A percentile compares a stretch with the other conserved stretches of the same genome.
These are phyloP conservation scores for Chelonus insularis DNA, from an alignment of 1,140 invertebrate species.

Conservation along the genomic window DNA sequence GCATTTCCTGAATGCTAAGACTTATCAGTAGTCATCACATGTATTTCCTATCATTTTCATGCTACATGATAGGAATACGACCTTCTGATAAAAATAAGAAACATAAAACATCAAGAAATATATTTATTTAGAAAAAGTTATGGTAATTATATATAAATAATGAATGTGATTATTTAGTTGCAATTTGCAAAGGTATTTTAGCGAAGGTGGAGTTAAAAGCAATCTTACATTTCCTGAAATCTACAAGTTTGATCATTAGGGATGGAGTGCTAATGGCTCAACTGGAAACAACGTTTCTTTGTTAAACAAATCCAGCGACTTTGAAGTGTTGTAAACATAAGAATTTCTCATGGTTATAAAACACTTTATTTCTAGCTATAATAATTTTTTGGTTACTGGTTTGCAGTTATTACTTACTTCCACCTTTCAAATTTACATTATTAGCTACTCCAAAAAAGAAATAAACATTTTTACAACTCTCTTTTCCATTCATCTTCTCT, in stretches of 20 bases:
- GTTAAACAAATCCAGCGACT: background rate
- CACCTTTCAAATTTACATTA: too few relatives aligned
- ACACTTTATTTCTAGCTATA: too few relatives aligned
- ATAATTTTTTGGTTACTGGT: constrained; percentile 1
- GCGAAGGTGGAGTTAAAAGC: background rate
- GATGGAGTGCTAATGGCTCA: constrained; percentile 1
- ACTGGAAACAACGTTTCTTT: background rate
- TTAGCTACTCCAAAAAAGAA: too few relatives aligned
- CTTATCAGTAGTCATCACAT: background rate
- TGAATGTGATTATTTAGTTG: too few relatives aligned
- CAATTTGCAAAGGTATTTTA: background rate
- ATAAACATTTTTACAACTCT: too few relatives aligned
- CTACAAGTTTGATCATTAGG: constrained; percentile 1
- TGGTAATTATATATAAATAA: too few relatives aligned
- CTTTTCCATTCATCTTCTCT: too few relatives aligned
- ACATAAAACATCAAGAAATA: too few relatives aligned
- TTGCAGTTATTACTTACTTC: too few relatives aligned
- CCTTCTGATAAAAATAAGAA: background rate
- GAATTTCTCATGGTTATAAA: constrained; percentile 24
- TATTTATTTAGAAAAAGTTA: too few relatives aligned
- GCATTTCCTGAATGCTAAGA: background rate
- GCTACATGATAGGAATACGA: background rate
- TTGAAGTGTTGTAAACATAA: background rate
- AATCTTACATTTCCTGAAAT: background rate
- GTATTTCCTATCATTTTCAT: background rate